Conservation (phyloP, 2,113 vertebrate genomes). For the Hiodon tergisus region DNA sequence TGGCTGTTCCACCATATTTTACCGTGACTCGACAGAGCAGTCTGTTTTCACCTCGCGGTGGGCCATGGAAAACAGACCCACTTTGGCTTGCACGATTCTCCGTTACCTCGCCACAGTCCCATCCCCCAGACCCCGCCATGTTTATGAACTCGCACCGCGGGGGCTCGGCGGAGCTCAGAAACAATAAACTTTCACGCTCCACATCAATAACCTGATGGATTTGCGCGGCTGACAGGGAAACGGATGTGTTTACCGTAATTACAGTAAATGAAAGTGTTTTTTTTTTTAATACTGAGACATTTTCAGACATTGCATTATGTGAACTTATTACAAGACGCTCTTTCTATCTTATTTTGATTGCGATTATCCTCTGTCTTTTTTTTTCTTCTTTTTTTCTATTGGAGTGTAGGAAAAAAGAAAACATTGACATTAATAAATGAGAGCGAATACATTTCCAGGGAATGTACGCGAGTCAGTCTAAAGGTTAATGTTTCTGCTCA, state of each 20-base stretch:
- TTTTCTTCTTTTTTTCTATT: constrained; percentile 1
- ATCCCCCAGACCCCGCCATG: neutral
- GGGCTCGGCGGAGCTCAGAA: neutral
- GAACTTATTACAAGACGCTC: neutral
- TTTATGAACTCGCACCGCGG: neutral
- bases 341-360: constrained; percentile 41
- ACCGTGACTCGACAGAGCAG: constrained; percentile 34
- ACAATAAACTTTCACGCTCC: too few relatives aligned
- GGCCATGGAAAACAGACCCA: constrained; percentile 33
- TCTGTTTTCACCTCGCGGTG: constrained; percentile 24
- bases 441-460: constrained; percentile 65
- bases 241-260: neutral
- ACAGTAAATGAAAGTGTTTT: neutral
- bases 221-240: neutral
- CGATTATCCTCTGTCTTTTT: constrained; percentile 33
- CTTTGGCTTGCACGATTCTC: neutral
- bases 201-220: neutral
- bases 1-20: constrained; percentile 69
- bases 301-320: neutral
- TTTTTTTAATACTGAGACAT: neutral
- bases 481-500: constrained; percentile 80
- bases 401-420: constrained; percentile 4
- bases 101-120: too few relatives aligned
- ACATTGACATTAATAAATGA: constrained; percentile 65
- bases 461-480: constrained; percentile 67